Conservation (phyloP, 2,113 vertebrate species). For the Tringa solitaria region DNA sequence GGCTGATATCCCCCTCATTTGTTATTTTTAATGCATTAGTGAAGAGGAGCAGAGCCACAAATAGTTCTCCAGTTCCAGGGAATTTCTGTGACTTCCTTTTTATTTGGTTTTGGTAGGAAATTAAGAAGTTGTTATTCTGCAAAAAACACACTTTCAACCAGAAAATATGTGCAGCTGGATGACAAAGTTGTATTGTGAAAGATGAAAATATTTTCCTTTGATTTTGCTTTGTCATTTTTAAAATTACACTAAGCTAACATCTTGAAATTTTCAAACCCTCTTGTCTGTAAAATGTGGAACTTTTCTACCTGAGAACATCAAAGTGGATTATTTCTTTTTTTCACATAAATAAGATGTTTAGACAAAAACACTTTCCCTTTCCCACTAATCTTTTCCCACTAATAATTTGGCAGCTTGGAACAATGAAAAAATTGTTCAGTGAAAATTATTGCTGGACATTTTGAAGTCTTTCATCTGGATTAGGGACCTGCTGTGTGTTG, state of each 20-base stretch:
- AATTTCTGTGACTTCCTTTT: not conserved
- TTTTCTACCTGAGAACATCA: not conserved
- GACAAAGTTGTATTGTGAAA: not conserved
- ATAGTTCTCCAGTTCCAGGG: not conserved
- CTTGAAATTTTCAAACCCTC: not conserved
- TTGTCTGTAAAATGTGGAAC: not conserved
- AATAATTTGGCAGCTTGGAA: constrained; percentile 25
- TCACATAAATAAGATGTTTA: not conserved
- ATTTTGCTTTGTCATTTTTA: not conserved
- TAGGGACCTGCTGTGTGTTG: constrained; percentile 33
- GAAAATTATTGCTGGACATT: constrained; percentile 51
- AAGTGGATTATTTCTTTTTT: not conserved
- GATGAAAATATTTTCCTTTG: not conserved
- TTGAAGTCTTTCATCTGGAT: constrained; percentile 48
- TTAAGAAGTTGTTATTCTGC: not conserved
- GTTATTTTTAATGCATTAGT: not conserved
- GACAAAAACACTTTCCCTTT: not conserved
- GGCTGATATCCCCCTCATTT: not conserved
- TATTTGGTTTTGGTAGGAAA: not conserved
- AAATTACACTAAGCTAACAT: not conserved
- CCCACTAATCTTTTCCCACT: constrained; percentile 9
- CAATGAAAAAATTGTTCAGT: constrained; percentile 39
- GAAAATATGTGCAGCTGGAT: not conserved
- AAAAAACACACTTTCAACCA: not conserved
- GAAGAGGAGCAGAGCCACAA: not conserved